Evolutionary conservation across 2,888 invertebrate species (phyloP), one percentile per base, ranked within the genome.

Genomic region (Hecatera dysodea): DNA sequence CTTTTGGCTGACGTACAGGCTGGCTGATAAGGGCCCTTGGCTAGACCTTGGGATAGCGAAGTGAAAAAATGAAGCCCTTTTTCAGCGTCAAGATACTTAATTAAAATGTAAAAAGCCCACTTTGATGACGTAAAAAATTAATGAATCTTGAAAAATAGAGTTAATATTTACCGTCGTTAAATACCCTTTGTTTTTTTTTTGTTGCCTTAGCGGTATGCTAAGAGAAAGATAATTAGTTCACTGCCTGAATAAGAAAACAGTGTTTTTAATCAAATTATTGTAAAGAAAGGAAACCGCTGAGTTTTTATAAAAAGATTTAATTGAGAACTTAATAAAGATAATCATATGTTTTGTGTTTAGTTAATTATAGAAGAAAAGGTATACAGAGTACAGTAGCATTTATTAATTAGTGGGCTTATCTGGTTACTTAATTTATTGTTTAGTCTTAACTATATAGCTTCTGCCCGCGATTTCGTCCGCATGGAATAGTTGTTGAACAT

Each of bases 101-200:
- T 76, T 69, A 62, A 50, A 72, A 52, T 52, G 46, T 67, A 48
- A 42, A 44, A 59, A 44, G 33, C 33, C 46, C 29, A 52, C 59
- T 67, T 67, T 56, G 27, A 60, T 27, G n/a, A 33, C 46, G 59
- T 64, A 24, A 78, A 62, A 55, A 50, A 46, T 39, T 64, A 67
- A 78, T 67, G 59, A 78, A 67, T 73, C 60, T 60, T 56, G 60
- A 78, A 77, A 63, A 77, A 67, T 72, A 56, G 52, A 46, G 46
- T 60, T 64, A 64, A 61, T 73, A 52, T 78, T 72, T 78, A 42
- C 19, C 44, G n/a, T 6, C 11, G 12, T 33, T 75, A 68, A 68
- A 74, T 57, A 44, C 8, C 42, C 15, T 70, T 55, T 69, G 50
- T 77, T 59, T 69, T 59, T 67, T 66, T 70, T 61, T 77, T 53